Conservation (phyloP, 2,797 vertebrate species). For the Pygocentrus nattereri region DNA sequence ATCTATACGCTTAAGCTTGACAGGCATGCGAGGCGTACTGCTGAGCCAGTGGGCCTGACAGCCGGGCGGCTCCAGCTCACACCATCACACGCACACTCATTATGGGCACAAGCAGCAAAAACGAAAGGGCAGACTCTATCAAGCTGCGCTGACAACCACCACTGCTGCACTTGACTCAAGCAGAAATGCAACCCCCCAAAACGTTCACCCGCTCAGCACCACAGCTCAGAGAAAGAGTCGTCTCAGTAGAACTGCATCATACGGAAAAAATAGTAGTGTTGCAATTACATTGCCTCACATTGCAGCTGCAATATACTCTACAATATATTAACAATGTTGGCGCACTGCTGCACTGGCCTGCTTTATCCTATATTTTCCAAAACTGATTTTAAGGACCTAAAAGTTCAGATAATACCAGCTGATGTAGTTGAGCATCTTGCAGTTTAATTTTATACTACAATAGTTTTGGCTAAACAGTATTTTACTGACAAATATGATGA, state of each 20-base stretch:
- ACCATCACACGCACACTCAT: constrained; percentile 27
- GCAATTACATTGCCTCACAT: not conserved
- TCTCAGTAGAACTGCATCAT: not conserved
- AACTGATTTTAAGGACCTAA: too few species aligned
- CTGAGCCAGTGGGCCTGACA: constrained; percentile 44
- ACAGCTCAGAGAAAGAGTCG: constrained; percentile 18
- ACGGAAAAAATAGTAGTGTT: not conserved
- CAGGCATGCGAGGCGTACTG: not conserved
- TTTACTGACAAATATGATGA: too few species aligned
- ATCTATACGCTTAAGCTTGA: constrained; percentile 26
- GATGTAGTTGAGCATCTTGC: too few species aligned
- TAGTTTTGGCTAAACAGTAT: too few species aligned
- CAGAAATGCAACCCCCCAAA: constrained; percentile 31
- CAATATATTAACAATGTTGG: not conserved
- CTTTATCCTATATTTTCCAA: too few species aligned
- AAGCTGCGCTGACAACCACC: constrained; percentile 22
- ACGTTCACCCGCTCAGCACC: constrained; percentile 22
- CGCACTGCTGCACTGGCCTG: not conserved
- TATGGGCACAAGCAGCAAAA: constrained; percentile 16
- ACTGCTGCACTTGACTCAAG: constrained; percentile 27
- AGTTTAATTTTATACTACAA: too few species aligned
- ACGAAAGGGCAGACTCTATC: constrained; percentile 40
- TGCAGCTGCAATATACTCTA: not conserved
- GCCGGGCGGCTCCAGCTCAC: not conserved
- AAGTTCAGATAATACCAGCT: too few species aligned